Conservation (phyloP, 2,113 vertebrate species). For the Elgaria multicarinata region DNA sequence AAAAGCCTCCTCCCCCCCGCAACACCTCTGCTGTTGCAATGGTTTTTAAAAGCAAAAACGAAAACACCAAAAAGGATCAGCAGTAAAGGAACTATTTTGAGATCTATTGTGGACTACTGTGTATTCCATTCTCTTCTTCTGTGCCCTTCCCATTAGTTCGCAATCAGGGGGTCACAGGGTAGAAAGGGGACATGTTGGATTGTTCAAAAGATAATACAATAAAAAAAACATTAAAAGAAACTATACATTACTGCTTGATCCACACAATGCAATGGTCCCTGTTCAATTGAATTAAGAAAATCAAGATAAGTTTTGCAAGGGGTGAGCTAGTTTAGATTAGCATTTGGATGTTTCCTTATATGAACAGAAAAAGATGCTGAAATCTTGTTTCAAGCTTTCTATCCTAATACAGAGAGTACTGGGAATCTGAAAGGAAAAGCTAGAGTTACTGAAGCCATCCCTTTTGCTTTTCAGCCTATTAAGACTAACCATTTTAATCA, state of each 20-base stretch:
- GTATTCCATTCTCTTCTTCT: conserved; percentile 33
- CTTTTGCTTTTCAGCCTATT: too few relatives aligned
- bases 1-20: conserved; percentile 43
- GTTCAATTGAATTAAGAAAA: neutral
- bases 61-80: conserved; percentile 65
- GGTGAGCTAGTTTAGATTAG: neutral
- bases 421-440: neutral
- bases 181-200: neutral
- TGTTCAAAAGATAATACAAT: neutral
- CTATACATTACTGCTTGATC: neutral
- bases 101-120: conserved; percentile 2
- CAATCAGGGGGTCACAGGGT: conserved; percentile 24
- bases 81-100: conserved; percentile 68
- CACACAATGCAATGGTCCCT: neutral
- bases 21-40: conserved; percentile 62
- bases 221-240: too few relatives aligned
- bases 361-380: neutral
- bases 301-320: neutral
- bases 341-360: neutral
- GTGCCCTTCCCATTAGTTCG: conserved; percentile 40
- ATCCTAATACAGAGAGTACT: neutral
- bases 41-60: conserved; percentile 67
- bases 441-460: neutral
- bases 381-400: neutral
- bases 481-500: neutral